Evolutionary conservation across 2,797 vertebrate species (phyloP), one percentile per base, ranked within the genome.

Genomic region (Melanogrammus aeglefinus): DNA sequence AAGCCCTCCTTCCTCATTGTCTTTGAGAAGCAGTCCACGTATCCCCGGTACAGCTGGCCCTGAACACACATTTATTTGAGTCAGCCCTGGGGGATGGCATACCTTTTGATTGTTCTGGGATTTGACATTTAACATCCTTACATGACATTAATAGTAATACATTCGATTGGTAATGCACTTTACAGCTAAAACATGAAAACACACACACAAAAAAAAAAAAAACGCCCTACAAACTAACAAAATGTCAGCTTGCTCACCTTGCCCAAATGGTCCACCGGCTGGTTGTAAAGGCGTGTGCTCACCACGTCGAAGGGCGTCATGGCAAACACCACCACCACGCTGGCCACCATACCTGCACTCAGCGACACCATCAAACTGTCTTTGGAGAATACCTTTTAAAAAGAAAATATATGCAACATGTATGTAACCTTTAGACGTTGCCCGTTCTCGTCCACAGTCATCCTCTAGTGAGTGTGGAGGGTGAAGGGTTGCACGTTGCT

Each of bases 281-380:
- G 95, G 86, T 95, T 96, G 91, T 96, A 96, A 81, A 96, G 95
- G 1, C 95, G 91, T 0, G 95, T 96, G 91, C 95, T 96, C 84
- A 95, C 84, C 70, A 96, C 95, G 36, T 96, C 95, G 38, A 96
- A 96, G 1, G 95, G 95, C 0, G 95, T 95, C 95, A 96, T 95
- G 2, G 92, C 91, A 73, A 93, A 18, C 41, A 94, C 95, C 76
- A 96, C 94, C 44, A 91, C 92, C 79, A 95, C 92, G 6, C 95
- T 96, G 84, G 95, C 96, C 47, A 94, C 90, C 94, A 95, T 94
- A 2, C 94, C 94, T 0, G 95, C 93, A 0, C 57, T 91, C 33
- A 96, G 86, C 1, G 92, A 83, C 77, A 94, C 91, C 84, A 94
- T 72, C 93, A 94, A 95, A 86, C 95, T 95, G 86, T 83, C 80